These are phyloP conservation scores for Heteromyza rotundicornis DNA, from an alignment of 2,888 invertebrate species.

Conservation along the genomic window DNA sequence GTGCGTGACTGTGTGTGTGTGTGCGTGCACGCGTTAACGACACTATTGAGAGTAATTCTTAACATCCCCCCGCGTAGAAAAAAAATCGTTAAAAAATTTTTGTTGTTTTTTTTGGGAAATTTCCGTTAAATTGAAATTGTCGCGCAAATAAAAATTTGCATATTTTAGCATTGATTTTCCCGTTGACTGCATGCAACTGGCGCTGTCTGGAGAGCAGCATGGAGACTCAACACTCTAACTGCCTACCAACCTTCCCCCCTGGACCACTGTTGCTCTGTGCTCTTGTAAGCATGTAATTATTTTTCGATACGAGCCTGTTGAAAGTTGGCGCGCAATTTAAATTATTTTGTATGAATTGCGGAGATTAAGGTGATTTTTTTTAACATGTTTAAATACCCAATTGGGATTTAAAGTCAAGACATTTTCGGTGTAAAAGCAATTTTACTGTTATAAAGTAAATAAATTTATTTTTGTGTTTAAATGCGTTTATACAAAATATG, in stretches of 20 bases:
- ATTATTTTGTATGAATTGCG: background rate
- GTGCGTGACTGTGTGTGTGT: background rate
- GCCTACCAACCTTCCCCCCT: too few species aligned
- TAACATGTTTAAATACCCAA: too few species aligned
- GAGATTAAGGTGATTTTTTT: background rate
- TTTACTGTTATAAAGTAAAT: too few species aligned
- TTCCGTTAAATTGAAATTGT: slow-evolving; percentile 57
- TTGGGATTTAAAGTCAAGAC: too few species aligned
- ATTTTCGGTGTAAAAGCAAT: too few species aligned
- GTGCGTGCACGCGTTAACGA: slow-evolving; percentile 8
- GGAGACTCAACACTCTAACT: too few species aligned
- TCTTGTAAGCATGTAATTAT: background rate
- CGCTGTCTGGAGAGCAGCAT: background rate
- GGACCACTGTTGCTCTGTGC: slow-evolving; percentile 1
- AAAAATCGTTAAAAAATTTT: slow-evolving; percentile 21
- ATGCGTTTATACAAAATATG: too few species aligned
- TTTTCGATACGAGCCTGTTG: slow-evolving; percentile 2
- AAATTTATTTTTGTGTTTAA: too few species aligned
- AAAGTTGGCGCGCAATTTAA: background rate
- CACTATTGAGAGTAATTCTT: slow-evolving; percentile 11
- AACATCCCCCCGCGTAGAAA: background rate
- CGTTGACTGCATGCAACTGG: background rate
- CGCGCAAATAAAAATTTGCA: slow-evolving; percentile 58
- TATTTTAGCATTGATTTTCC: slow-evolving; percentile 55
- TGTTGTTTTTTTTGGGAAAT: slow-evolving; percentile 30